phyloP scores from a whole-genome alignment of 2,888 invertebrate genomes.

The Laothoe populi region DNA sequence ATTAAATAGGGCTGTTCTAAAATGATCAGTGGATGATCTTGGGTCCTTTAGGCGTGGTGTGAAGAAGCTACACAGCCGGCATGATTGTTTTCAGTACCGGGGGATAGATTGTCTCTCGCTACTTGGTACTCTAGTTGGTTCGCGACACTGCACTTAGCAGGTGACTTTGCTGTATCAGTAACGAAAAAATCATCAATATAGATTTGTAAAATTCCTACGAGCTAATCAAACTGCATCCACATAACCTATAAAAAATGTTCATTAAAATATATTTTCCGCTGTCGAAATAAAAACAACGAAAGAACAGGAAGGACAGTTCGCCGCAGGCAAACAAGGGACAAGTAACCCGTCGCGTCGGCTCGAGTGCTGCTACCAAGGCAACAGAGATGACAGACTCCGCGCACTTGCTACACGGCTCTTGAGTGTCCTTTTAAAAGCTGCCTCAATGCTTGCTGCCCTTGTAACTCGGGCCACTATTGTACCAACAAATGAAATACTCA shows the following conservation, averaged over 20 bases:
- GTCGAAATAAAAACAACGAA: slow-evolving; percentile 28
- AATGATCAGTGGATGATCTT: too few relatives aligned
- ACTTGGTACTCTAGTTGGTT: too few relatives aligned
- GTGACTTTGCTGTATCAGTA: too few relatives aligned
- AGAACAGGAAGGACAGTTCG: slow-evolving; percentile 30
- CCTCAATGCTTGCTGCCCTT: slow-evolving; percentile 34
- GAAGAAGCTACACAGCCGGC: too few relatives aligned
- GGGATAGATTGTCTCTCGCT: too few relatives aligned
- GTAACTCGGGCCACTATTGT: slow-evolving; percentile 40
- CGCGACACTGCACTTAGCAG: too few relatives aligned
- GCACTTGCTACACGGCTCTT: slow-evolving; percentile 49
- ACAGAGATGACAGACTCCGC: slow-evolving; percentile 62
- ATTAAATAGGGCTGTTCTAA: too few relatives aligned
- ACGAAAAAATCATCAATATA: too few relatives aligned
- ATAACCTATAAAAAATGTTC: background rate
- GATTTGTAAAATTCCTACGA: background rate
- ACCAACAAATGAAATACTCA: slow-evolving; percentile 29
- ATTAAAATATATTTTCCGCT: background rate
- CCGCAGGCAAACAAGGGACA: slow-evolving; percentile 53
- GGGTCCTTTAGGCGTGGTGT: too few relatives aligned
- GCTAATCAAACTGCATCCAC: background rate
- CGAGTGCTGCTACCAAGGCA: slow-evolving; percentile 58
- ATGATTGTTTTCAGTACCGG: too few relatives aligned
- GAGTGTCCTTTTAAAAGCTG: slow-evolving; percentile 63
- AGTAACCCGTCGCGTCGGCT: slow-evolving; percentile 45